These are phyloP conservation scores for Osedax frankpressi DNA, from an alignment of 2,888 invertebrate species.

Conservation along the genomic window DNA sequence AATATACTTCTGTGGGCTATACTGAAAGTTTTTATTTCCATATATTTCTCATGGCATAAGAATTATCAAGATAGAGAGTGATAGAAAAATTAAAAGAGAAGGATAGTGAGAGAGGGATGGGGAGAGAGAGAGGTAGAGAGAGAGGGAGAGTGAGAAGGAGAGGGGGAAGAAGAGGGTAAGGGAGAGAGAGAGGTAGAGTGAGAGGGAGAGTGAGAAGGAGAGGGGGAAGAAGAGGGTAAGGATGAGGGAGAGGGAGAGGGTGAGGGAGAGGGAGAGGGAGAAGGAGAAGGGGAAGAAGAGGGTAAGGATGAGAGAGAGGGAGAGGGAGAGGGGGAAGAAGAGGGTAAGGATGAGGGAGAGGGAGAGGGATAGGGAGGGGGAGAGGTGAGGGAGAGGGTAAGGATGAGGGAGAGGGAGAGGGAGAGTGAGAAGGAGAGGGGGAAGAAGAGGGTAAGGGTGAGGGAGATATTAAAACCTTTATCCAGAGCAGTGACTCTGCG, in stretches of 20 bases:
- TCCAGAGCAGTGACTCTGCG: constrained; percentile 43
- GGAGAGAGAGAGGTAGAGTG: not conserved
- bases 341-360: not conserved
- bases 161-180: not conserved
- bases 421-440: not conserved
- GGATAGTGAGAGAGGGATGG: not conserved
- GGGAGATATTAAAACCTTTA: too few relatives aligned
- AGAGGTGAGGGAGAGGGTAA: too few relatives aligned
- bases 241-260: not conserved
- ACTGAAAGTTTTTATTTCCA: too few relatives aligned
- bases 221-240: not conserved
- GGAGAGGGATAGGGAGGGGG: too few relatives aligned
- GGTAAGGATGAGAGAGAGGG: not conserved
- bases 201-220: not conserved
- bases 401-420: too few relatives aligned
- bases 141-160: not conserved
- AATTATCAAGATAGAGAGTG: too few relatives aligned
- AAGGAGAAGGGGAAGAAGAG: not conserved
- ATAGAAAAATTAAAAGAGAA: not conserved
- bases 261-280: not conserved
- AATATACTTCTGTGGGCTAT: too few relatives aligned
- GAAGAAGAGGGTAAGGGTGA: not conserved
- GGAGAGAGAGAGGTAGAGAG: not conserved
- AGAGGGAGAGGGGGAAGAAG: not conserved
- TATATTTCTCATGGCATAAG: too few relatives aligned